Conservation (phyloP, 2,113 vertebrate species). For the Herpetotheres cachinnans region DNA sequence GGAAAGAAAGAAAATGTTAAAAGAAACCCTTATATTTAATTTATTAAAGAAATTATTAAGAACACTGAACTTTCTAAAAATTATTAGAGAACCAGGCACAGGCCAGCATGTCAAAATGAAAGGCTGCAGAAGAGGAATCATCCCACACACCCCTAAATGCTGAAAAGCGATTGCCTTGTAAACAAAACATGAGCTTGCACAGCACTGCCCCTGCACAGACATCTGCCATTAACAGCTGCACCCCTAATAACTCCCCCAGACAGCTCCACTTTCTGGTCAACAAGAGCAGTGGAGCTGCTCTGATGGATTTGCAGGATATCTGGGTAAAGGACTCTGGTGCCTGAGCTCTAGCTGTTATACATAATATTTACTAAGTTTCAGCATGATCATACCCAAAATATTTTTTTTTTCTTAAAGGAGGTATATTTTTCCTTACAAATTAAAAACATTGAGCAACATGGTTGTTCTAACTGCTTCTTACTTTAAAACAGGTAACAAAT, state of each 20-base stretch:
- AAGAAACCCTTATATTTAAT: background rate
- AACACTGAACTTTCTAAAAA: background rate
- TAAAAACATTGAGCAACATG: background rate
- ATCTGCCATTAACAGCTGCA: constrained; percentile 31
- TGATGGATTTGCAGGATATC: background rate
- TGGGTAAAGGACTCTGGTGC: background rate
- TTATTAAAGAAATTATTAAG: background rate
- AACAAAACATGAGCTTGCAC: background rate
- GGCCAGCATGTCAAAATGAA: background rate
- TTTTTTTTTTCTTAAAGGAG: background rate
- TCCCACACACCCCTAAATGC: background rate
- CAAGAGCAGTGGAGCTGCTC: background rate
- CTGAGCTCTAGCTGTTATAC: background rate
- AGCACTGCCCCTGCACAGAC: background rate
- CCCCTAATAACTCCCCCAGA: background rate
- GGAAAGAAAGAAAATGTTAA: background rate
- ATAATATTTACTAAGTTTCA: background rate
- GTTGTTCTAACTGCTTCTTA: background rate
- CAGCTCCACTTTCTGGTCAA: background rate
- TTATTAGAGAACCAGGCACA: background rate
- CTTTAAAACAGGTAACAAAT: background rate
- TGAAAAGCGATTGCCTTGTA: background rate
- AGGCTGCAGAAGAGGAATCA: background rate
- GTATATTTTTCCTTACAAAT: background rate
- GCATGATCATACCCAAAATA: background rate